Evolutionary conservation across 2,888 invertebrate species (phyloP).

Genomic region (Protonemura montana): DNA sequence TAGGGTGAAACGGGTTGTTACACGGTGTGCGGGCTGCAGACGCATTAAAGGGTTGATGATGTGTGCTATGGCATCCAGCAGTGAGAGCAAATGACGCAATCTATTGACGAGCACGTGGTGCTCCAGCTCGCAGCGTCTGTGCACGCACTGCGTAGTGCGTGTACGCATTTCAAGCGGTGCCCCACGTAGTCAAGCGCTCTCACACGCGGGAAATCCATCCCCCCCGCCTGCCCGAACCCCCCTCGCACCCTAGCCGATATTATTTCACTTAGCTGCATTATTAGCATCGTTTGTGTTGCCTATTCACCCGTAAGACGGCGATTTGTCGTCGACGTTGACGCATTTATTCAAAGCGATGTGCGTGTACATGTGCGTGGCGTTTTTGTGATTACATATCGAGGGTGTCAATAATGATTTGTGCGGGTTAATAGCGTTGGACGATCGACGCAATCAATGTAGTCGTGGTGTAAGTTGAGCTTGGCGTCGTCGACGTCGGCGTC

Average conservation of each 20-base stretch:
- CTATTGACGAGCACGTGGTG: constrained; percentile 19
- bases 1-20: not conserved
- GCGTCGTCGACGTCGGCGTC: not conserved
- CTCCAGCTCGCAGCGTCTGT: constrained; percentile 8
- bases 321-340: not conserved
- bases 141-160: not conserved
- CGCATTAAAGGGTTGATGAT: constrained; percentile 31
- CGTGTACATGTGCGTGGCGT: not conserved
- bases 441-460: constrained; percentile 15
- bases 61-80: constrained; percentile 17
- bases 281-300: not conserved
- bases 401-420: constrained; percentile 25
- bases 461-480: not conserved
- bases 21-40: not conserved
- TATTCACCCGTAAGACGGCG: not conserved
- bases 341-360: not conserved
- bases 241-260: not conserved
- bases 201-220: not conserved
- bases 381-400: not conserved
- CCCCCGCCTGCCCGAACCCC: not conserved
- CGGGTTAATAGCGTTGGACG: not conserved
- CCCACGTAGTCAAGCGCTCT: not conserved
- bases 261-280: not conserved
- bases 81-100: constrained; percentile 33
- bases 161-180: not conserved